Percentiles rank a stretch among this genome's conserved stretches.
phyloP scores from a whole-genome alignment of 2,888 invertebrate species.

The Campaea margaritaria region DNA sequence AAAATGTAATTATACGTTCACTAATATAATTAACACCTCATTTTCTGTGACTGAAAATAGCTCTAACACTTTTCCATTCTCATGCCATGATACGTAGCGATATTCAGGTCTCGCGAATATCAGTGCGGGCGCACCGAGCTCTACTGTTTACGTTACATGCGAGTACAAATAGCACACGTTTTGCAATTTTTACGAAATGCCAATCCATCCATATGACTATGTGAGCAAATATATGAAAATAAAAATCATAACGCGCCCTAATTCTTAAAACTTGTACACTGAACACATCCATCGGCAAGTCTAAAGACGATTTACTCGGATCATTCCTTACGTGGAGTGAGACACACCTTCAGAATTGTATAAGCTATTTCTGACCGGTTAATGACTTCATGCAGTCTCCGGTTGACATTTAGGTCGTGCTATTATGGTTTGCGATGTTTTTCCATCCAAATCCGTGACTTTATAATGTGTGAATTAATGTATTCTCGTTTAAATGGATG shows the following conservation, averaged over 20 bases:
- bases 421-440: slow-evolving; percentile 50
- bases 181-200: too few relatives aligned
- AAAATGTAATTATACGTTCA: slow-evolving; percentile 28
- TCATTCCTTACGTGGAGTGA: slow-evolving; percentile 28
- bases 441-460: slow-evolving; percentile 26
- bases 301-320: slow-evolving; percentile 7
- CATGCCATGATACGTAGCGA: too few relatives aligned
- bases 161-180: too few relatives aligned
- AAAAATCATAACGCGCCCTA: too few relatives aligned
- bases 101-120: too few relatives aligned
- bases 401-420: slow-evolving; percentile 76
- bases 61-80: slow-evolving; percentile 39
- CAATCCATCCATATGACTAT: too few relatives aligned
- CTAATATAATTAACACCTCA: slow-evolving; percentile 46
- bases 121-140: too few relatives aligned
- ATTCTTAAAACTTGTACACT: too few relatives aligned
- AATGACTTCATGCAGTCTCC: slow-evolving; percentile 69
- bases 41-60: slow-evolving; percentile 60
- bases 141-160: background rate
- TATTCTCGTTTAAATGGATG: slow-evolving; percentile 18
- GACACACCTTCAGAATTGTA: slow-evolving; percentile 49
- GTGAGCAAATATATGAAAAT: too few relatives aligned
- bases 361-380: slow-evolving; percentile 69
- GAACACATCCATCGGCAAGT: background rate
- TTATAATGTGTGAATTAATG: slow-evolving; percentile 30